phyloP scores from a whole-genome alignment of 30 jellyfish, hydroid and myxozoan genomes.

The Chrysaora quinquecirrha region DNA sequence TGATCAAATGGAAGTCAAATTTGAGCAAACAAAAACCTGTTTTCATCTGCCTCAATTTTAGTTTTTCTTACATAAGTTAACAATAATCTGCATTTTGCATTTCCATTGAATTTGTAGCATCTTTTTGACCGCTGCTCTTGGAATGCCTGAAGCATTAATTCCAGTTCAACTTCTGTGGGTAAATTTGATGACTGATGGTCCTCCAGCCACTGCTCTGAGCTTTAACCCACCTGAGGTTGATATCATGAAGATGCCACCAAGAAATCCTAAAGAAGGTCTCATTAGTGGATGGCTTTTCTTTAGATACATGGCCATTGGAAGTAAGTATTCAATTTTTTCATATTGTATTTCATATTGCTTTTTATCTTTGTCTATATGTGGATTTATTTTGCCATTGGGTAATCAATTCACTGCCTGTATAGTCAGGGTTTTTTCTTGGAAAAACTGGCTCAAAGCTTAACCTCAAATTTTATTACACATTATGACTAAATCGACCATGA shows the following conservation, averaged over 20 bases:
- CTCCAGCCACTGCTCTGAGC: slow-evolving; percentile 99
- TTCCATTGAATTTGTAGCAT: slow-evolving; percentile 65
- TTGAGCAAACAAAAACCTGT: too few relatives aligned
- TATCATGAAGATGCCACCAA: slow-evolving; percentile 96
- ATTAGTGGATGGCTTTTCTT: slow-evolving; percentile 98
- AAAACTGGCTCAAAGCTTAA: too few relatives aligned
- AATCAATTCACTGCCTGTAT: too few relatives aligned
- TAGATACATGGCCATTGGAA: slow-evolving; percentile 94
- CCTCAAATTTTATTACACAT: too few relatives aligned
- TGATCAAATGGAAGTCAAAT: too few relatives aligned
- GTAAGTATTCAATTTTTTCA: slow-evolving; percentile 57
- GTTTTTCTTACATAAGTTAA: too few relatives aligned
- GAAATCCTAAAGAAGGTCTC: slow-evolving; percentile 91
- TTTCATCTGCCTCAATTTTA: too few relatives aligned
- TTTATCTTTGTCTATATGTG: too few relatives aligned
- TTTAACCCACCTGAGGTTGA: slow-evolving; percentile 99
- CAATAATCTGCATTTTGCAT: not conserved
- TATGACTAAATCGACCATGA: too few relatives aligned
- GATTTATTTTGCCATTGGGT: too few relatives aligned
- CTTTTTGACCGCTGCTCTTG: slow-evolving; percentile 97
- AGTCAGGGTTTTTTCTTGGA: too few relatives aligned
- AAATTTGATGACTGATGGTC: slow-evolving; percentile 98
- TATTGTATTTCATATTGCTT: too few relatives aligned
- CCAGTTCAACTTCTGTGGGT: slow-evolving; percentile 99
- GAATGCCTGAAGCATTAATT: slow-evolving; percentile 98